Base-by-base conservation (phyloP, 2,113 vertebrate genomes). In the Mirza zaza region DNA sequence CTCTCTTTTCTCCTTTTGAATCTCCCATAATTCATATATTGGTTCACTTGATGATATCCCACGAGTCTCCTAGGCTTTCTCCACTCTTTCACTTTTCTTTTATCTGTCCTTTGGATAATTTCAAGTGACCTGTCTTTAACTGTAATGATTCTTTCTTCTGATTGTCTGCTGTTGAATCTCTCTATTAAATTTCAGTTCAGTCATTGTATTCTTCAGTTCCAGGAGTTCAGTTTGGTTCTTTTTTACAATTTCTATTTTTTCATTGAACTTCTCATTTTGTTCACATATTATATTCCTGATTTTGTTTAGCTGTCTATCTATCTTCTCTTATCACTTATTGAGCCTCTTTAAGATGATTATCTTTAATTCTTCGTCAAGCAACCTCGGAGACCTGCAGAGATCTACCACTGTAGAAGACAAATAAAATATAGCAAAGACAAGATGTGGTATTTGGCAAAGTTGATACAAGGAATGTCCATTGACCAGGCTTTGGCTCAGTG, bases 371-470 rank as follows among this genome's bases (percentile, higher is more conserved):
- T 32, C 52, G 5, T 59, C 29, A 77, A 52, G 27, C 25, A 90
- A n/a, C n/a, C n/a, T n/a, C n/a, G n/a, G n/a, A n/a, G n/a, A n/a
- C n/a, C n/a, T n/a, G n/a, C n/a, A n/a, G 99, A 99, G 98, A 95
- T 99, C 63, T 98, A 99, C 98, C 99, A 99, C 95, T 99, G 99
- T 97, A 98, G 99, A 95, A 99, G 99, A 93, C 99, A 99, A 79
- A 99, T 99, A 73, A 99, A 99, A 94, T 99, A 99, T 96, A 99
- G 99, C 98, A 99, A 99, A 96, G 99, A 99, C 96, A 99, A 99
- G 98, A 99, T 99, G 99, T 99, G 99, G 99, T 99, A 99, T 98
- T 98, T 99, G 97, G 99, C 99, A 59, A 99, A 99, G 98, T 68
- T 99, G 42, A 42, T 42, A 42, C 42, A 42, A 42, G 42, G 42